Conservation (phyloP, 2,888 invertebrate species). For the Chrysolina haemoptera region DNA sequence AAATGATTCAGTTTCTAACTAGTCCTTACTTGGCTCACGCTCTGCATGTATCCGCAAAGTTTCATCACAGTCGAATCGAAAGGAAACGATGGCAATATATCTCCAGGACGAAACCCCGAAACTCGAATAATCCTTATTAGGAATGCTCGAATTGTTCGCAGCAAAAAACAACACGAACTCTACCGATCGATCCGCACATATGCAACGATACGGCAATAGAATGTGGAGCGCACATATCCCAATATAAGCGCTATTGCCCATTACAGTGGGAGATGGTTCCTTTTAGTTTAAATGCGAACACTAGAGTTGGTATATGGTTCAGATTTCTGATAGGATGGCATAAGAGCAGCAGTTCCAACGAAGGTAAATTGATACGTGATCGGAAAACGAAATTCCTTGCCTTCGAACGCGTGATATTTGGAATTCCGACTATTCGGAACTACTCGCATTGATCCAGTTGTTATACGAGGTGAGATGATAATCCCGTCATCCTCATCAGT, state of each 20-base stretch:
- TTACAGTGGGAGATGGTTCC: constrained; percentile 5
- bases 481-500: too few species aligned
- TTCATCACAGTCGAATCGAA: too few species aligned
- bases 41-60: too few species aligned
- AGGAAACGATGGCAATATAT: background rate
- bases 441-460: too few species aligned
- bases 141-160: background rate
- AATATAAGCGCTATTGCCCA: constrained; percentile 9
- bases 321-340: constrained; percentile 14
- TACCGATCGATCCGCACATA: background rate
- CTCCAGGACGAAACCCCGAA: background rate
- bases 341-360: constrained; percentile 4
- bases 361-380: constrained; percentile 5
- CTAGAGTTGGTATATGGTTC: constrained; percentile 3
- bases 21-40: too few species aligned
- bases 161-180: background rate
- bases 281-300: constrained; percentile 8
- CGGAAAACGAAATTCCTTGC: background rate
- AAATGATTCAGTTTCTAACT: too few species aligned
- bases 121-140: background rate
- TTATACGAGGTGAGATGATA: too few species aligned
- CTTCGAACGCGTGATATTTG: background rate
- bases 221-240: background rate
- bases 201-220: constrained; percentile 7
- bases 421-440: background rate